Evolutionary conservation across 2,888 invertebrate genomes (phyloP).

Genomic region (Nomada hirtipes): DNA sequence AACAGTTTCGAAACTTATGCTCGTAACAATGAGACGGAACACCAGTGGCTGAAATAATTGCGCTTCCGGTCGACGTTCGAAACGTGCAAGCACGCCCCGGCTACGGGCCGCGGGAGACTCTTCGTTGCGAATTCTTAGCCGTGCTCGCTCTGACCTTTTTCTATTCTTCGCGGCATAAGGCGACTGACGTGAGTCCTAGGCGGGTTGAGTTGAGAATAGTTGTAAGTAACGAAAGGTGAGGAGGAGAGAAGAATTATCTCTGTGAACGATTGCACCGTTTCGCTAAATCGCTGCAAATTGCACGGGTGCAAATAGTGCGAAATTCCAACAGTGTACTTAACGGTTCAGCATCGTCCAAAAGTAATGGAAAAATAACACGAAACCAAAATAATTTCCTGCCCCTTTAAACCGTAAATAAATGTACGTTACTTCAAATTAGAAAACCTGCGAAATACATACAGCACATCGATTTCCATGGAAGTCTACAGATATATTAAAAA

Average conservation of each 20-base stretch:
- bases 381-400: no score
- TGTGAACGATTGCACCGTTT: no score
- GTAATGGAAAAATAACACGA: no score
- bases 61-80: constrained; percentile 5
- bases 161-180: not conserved
- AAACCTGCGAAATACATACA: no score
- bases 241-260: not conserved
- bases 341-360: no score
- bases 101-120: not conserved
- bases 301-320: no score
- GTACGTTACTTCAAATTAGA: no score
- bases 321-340: no score
- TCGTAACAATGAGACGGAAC: constrained; percentile 23
- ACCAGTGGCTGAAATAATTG: constrained; percentile 22
- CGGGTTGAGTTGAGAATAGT: not conserved
- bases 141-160: not conserved
- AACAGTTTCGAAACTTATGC: constrained; percentile 23
- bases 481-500: no score
- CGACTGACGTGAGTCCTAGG: not conserved
- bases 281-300: no score
- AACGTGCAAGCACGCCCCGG: not conserved
- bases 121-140: constrained; percentile 1
- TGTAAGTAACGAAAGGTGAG: not conserved
- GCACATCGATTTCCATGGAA: no score
- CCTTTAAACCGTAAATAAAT: no score